These are phyloP conservation scores for Bemisia tabaci DNA, from an alignment of 1,140 invertebrate genomes.

Conservation along the genomic window DNA sequence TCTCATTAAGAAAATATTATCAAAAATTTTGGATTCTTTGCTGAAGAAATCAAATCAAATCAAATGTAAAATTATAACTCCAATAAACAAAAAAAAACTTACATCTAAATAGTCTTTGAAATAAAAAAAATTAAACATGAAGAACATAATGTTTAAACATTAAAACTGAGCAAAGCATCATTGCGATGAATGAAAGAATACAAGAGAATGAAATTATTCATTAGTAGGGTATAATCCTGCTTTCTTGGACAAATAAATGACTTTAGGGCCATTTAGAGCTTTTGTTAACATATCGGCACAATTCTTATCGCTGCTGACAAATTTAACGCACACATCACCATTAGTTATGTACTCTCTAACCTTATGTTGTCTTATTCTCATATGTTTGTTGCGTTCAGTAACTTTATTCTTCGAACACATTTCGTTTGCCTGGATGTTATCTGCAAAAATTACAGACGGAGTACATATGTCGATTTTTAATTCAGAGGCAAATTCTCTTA, in stretches of 20 bases:
- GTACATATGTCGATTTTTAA: neutral
- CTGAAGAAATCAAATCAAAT: neutral
- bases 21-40: neutral
- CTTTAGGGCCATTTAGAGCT: neutral
- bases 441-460: neutral
- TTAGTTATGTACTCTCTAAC: neutral
- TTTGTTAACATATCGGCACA: neutral
- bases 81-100: neutral
- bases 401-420: neutral
- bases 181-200: neutral
- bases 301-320: neutral
- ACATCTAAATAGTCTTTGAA: neutral
- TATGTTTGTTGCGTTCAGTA: neutral
- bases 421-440: neutral
- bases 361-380: neutral
- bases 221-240: neutral
- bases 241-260: neutral
- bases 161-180: neutral
- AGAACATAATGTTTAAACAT: neutral
- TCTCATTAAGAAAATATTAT: neutral
- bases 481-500: neutral
- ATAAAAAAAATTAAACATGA: neutral
- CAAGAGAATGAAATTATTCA: neutral
- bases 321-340: neutral
- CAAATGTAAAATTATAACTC: neutral